Evolutionary conservation across 2,113 vertebrate species (phyloP).

Genomic region (Cottus gobio): DNA sequence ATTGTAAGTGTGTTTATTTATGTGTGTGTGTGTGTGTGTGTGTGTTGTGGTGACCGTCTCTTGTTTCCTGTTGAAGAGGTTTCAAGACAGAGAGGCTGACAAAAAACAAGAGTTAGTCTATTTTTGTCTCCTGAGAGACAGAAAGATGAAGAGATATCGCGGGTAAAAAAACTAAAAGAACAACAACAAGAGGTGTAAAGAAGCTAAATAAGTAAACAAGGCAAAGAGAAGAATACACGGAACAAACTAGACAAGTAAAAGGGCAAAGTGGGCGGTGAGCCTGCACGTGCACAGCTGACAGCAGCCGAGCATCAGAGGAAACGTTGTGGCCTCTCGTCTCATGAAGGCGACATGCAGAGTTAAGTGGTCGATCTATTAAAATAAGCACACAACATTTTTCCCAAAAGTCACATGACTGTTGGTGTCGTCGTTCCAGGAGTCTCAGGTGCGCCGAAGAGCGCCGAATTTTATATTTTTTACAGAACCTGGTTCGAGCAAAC

Average conservation of each 20-base stretch:
- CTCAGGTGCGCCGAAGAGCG: not conserved
- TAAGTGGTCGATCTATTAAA: no score
- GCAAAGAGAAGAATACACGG: not conserved
- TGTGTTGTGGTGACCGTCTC: conserved; percentile 42
- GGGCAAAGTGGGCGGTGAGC: not conserved
- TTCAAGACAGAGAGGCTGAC: conserved; percentile 49
- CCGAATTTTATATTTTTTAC: not conserved
- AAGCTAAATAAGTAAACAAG: not conserved
- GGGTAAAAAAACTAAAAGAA: conserved; percentile 13
- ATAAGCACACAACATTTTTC: no score
- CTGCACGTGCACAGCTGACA: not conserved
- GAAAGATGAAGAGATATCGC: conserved; percentile 29
- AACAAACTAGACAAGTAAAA: not conserved
- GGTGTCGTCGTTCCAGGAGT: not conserved
- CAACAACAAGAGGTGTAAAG: not conserved
- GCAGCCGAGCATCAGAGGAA: conserved; percentile 58
- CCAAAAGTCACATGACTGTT: no score
- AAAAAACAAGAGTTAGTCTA: conserved; percentile 55
- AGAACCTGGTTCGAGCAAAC: not conserved
- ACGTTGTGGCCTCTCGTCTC: conserved; percentile 10
- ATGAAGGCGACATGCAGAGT: not conserved
- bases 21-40: conserved; percentile 8
- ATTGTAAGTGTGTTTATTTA: conserved; percentile 3
- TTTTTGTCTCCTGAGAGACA: conserved; percentile 56
- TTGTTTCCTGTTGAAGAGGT: conserved; percentile 67